Percentiles rank a stretch among this genome's conserved stretches.
Conservation (phyloP, 2,113 vertebrate genomes). For the Leptobrachium ailaonicum region DNA sequence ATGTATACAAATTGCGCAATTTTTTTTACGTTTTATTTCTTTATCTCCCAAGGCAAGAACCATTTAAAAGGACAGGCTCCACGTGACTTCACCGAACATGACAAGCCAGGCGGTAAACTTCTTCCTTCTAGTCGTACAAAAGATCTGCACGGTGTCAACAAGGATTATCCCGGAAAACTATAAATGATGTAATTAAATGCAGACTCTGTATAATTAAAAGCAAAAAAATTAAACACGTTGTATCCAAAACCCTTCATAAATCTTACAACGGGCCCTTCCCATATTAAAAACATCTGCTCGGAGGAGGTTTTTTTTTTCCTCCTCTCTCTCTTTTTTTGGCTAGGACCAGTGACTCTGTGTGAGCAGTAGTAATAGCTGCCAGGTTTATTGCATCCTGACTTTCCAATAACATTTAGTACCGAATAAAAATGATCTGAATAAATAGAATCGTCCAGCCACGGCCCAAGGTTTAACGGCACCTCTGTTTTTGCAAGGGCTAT, state of each 20-base stretch:
- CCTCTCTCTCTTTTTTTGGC: conserved; percentile 5
- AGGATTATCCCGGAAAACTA: conserved; percentile 50
- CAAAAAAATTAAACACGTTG: conserved; percentile 49
- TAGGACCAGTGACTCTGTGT: conserved; percentile 32
- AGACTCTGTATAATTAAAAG: conserved; percentile 45
- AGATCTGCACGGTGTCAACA: conserved; percentile 46
- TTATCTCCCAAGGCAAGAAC: neutral
- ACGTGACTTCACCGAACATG: neutral
- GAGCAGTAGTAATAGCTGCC: conserved; percentile 37
- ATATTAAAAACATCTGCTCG: conserved; percentile 47
- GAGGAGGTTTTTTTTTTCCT: conserved; percentile 11
- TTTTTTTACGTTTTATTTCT: too few species aligned
- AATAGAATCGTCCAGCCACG: neutral
- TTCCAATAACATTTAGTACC: conserved; percentile 37
- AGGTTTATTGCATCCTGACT: conserved; percentile 44
- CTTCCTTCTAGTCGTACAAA: conserved; percentile 26
- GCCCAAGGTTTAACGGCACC: neutral
- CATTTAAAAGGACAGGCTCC: conserved; percentile 25
- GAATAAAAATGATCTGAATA: conserved; percentile 19
- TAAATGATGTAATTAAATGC: conserved; percentile 49
- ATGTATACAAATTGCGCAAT: too few species aligned
- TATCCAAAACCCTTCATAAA: conserved; percentile 46
- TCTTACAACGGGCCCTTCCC: conserved; percentile 45
- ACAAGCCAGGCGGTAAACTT: neutral
- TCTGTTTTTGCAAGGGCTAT: neutral